Conservation (phyloP, 2,888 invertebrate species). For the Ormyrus pomaceus region DNA sequence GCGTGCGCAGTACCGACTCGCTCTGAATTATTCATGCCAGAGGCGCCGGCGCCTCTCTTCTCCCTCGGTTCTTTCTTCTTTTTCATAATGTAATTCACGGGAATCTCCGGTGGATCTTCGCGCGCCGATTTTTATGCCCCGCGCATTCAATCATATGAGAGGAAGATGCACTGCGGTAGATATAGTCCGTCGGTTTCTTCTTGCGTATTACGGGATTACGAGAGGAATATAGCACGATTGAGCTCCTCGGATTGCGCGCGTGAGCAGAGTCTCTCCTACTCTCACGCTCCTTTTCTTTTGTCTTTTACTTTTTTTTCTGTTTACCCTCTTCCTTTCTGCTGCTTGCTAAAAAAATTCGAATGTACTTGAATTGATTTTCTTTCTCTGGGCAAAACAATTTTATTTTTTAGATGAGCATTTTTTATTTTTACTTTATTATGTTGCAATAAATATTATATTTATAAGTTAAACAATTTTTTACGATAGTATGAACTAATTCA, state of each 20-base stretch:
- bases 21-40: conserved; percentile 64
- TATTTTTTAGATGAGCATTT: no score
- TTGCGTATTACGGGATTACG: conserved; percentile 48
- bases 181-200: conserved; percentile 26
- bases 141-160: conserved; percentile 47
- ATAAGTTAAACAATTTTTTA: no score
- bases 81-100: conserved; percentile 66
- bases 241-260: conserved; percentile 35
- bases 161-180: neutral
- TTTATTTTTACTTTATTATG: no score
- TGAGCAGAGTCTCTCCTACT: neutral
- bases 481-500: no score
- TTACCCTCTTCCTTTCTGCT: neutral
- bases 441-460: no score
- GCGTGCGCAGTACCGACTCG: conserved; percentile 16
- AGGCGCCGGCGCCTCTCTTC: conserved; percentile 41
- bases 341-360: no score
- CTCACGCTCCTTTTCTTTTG: neutral
- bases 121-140: conserved; percentile 44
- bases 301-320: neutral
- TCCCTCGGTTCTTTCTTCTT: conserved; percentile 54
- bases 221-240: conserved; percentile 44
- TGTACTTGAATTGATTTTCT: no score
- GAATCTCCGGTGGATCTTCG: conserved; percentile 46
- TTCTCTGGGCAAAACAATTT: no score